A percentile compares a stretch with the other conserved stretches of the same genome.
These are phyloP conservation scores for Nipponacmea schrenckii DNA, from an alignment of 2,888 invertebrate species.

Conservation along the genomic window DNA sequence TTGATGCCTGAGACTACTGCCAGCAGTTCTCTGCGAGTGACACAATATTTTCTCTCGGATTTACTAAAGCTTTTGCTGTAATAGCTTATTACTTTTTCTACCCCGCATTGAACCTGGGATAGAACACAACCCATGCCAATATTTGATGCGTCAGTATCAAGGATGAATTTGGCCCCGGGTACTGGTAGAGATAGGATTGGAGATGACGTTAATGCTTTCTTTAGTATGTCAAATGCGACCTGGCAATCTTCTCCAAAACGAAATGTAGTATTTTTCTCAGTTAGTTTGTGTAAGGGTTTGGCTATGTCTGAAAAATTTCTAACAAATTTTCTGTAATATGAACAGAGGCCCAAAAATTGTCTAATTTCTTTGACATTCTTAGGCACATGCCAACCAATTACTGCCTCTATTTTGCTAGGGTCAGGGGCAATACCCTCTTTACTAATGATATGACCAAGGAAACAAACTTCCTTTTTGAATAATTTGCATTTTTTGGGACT, in stretches of 20 bases:
- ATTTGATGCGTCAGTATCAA: no score
- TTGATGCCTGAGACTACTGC: constrained; percentile 27
- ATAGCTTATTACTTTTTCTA: constrained; percentile 24
- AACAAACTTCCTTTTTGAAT: not conserved
- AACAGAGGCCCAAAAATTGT: not conserved
- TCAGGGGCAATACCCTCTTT: not conserved
- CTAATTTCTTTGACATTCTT: not conserved
- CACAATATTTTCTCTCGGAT: constrained; percentile 23
- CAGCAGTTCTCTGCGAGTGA: constrained; percentile 31
- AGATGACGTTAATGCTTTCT: constrained; percentile 14
- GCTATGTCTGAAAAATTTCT: constrained; percentile 32
- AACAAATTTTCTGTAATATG: constrained; percentile 24
- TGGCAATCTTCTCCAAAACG: constrained; percentile 29
- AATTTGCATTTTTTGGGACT: not conserved
- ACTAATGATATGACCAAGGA: not conserved
- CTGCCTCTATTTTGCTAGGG: constrained; percentile 1
- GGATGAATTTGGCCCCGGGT: no score
- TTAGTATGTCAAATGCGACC: constrained; percentile 22
- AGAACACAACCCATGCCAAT: constrained; percentile 18
- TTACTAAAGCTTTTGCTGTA: constrained; percentile 24
- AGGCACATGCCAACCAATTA: not conserved
- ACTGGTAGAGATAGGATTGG: constrained; percentile 16
- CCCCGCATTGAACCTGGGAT: constrained; percentile 23
- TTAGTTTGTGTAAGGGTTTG: constrained; percentile 29
- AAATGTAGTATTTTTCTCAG: constrained; percentile 21